phyloP scores from a whole-genome alignment of 2,113 vertebrate genomes.

The Engraulis encrasicolus region DNA sequence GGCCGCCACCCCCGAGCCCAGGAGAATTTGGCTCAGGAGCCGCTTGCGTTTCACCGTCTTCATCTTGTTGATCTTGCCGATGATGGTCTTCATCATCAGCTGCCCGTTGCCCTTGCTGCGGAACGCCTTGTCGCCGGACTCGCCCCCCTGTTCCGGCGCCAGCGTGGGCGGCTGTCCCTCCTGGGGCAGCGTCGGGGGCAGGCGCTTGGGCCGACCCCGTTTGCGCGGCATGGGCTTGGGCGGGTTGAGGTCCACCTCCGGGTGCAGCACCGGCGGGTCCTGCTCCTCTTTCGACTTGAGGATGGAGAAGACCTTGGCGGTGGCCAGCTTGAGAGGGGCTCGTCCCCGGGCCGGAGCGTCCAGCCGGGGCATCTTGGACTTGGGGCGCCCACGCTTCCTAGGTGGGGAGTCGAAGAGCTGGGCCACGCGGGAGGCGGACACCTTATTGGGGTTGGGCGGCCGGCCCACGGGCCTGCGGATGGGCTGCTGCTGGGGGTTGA shows the following conservation, averaged over 20 bases:
- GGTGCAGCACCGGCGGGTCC: slow-evolving; percentile 94
- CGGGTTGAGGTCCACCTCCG: slow-evolving; percentile 91
- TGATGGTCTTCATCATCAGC: slow-evolving; percentile 94
- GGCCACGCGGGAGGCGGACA: slow-evolving; percentile 56
- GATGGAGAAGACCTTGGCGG: slow-evolving; percentile 90
- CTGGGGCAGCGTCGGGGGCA: slow-evolving; percentile 82
- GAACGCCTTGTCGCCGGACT: slow-evolving; percentile 81
- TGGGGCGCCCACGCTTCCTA: slow-evolving; percentile 89
- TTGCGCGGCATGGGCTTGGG: slow-evolving; percentile 90
- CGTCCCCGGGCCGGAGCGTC: slow-evolving; percentile 84
- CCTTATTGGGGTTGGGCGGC: slow-evolving; percentile 74
- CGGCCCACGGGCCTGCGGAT: slow-evolving; percentile 75
- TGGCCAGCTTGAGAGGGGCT: slow-evolving; percentile 82
- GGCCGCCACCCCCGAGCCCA: slow-evolving; percentile 63
- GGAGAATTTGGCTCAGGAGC: slow-evolving; percentile 92
- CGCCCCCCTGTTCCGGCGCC: slow-evolving; percentile 83
- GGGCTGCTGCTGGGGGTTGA: slow-evolving; percentile 56
- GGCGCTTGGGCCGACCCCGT: slow-evolving; percentile 92
- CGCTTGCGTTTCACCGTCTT: slow-evolving; percentile 95
- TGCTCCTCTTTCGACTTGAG: slow-evolving; percentile 92
- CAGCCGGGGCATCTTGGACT: slow-evolving; percentile 92
- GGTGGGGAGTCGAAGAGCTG: slow-evolving; percentile 66
- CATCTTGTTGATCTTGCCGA: slow-evolving; percentile 99
- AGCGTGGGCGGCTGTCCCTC: slow-evolving; percentile 77
- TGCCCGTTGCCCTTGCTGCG: slow-evolving; percentile 90